Conservation (phyloP, 2,797 vertebrate genomes). For the Philypnodon macrostomus region DNA sequence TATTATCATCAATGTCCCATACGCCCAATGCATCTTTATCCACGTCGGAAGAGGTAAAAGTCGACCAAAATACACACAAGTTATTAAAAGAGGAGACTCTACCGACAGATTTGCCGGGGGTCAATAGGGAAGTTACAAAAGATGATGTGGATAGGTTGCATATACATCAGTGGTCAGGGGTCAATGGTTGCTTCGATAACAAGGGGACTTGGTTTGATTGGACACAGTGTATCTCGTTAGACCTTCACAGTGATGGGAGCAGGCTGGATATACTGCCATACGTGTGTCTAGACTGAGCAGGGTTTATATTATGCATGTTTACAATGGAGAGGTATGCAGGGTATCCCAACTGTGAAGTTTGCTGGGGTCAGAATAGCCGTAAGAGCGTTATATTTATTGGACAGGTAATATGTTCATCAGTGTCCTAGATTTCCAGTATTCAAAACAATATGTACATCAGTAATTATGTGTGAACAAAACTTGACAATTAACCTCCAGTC, state of each 20-base stretch:
- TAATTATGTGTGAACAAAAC: too few relatives aligned
- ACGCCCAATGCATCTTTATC: conserved; percentile 84
- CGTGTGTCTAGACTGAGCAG: conserved; percentile 87
- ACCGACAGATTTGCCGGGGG: conserved; percentile 82
- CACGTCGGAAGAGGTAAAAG: conserved; percentile 86
- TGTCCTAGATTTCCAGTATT: too few relatives aligned
- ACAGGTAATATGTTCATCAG: too few relatives aligned
- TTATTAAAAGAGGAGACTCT: conserved; percentile 76
- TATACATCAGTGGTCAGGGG: conserved; percentile 85
- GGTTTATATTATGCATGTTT: too few relatives aligned
- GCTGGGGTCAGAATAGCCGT: too few relatives aligned
- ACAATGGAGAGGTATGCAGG: too few relatives aligned
- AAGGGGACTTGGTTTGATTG: conserved; percentile 94
- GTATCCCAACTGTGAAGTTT: too few relatives aligned
- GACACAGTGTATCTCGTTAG: conserved; percentile 93
- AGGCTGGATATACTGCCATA: conserved; percentile 93
- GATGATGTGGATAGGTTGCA: conserved; percentile 85
- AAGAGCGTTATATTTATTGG: too few relatives aligned
- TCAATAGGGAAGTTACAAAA: conserved; percentile 79
- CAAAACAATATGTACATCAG: too few relatives aligned
- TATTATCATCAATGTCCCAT: conserved; percentile 85
- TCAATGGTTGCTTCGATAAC: conserved; percentile 93
- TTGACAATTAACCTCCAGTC: too few relatives aligned
- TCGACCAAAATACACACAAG: conserved; percentile 78
- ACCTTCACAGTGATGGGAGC: conserved; percentile 87